Conservation (phyloP, 2,113 vertebrate genomes). For the Phylloscopus trochilus region DNA sequence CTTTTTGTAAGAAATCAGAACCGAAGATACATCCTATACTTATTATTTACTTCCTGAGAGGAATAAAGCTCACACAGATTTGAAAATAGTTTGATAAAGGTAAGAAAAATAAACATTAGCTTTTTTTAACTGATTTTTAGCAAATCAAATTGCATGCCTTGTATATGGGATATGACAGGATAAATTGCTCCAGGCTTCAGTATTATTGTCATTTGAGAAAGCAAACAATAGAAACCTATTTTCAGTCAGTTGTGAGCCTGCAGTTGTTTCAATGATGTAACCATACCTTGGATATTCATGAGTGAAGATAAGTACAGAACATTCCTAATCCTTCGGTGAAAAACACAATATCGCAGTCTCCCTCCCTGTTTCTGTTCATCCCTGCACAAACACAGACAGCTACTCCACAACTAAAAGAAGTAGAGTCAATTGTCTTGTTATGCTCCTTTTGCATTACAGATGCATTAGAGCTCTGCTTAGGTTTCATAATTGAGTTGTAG, state of each 20-base stretch:
- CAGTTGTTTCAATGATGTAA: neutral
- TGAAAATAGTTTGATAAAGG: neutral
- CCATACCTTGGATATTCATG: slow-evolving; percentile 16
- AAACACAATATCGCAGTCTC: neutral
- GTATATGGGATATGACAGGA: neutral
- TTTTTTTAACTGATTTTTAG: neutral
- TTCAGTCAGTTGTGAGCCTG: slow-evolving; percentile 7
- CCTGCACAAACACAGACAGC: neutral
- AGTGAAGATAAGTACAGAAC: slow-evolving; percentile 1
- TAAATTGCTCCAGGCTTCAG: neutral
- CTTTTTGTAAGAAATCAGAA: neutral
- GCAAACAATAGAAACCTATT: slow-evolving; percentile 10
- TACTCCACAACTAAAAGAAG: neutral
- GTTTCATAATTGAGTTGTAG: slow-evolving; percentile 81
- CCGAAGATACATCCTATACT: neutral
- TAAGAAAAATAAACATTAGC: neutral
- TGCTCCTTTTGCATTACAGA: slow-evolving; percentile 54
- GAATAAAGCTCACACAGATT: neutral
- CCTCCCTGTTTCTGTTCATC: neutral
- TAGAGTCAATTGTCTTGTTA: slow-evolving; percentile 11
- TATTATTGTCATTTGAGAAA: slow-evolving; percentile 16
- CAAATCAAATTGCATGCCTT: neutral
- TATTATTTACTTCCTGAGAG: neutral
- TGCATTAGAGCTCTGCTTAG: slow-evolving; percentile 38
- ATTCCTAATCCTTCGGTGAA: slow-evolving; percentile 11